These are phyloP conservation scores for Leptodactylus fuscus DNA, from an alignment of 2,113 vertebrate genomes.

Conservation along the genomic window DNA sequence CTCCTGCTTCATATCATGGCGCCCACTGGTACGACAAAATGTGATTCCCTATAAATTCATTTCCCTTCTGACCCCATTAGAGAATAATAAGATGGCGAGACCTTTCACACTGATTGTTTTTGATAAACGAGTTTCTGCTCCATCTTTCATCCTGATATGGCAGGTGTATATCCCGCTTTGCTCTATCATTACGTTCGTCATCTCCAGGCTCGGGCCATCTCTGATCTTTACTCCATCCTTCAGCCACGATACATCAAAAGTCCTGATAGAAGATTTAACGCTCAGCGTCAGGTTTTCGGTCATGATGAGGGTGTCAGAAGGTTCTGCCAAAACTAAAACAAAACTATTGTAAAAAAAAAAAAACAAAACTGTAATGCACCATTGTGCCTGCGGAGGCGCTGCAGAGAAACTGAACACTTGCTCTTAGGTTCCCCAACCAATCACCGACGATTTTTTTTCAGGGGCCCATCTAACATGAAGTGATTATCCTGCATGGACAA, in stretches of 20 bases:
- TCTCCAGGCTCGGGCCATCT: not conserved
- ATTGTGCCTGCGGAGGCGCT: too few relatives aligned
- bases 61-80: too few relatives aligned
- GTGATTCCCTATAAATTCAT: too few relatives aligned
- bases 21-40: not conserved
- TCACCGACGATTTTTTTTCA: too few relatives aligned
- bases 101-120: slow-evolving; percentile 9
- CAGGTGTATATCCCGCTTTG: not conserved
- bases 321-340: slow-evolving; percentile 11
- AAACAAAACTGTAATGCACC: too few relatives aligned
- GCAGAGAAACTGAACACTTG: too few relatives aligned
- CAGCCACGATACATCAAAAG: not conserved
- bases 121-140: not conserved
- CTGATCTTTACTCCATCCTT: not conserved
- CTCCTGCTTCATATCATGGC: not conserved
- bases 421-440: too few relatives aligned
- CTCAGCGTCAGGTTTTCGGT: not conserved
- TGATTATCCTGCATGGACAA: too few relatives aligned
- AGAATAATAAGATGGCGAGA: too few relatives aligned
- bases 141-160: not conserved
- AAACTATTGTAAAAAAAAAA: not conserved
- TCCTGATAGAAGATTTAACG: not conserved
- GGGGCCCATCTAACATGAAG: too few relatives aligned
- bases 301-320: not conserved
- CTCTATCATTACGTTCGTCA: not conserved